Conservation (phyloP, 2,797 vertebrate genomes). For the Champsocephalus gunnari region DNA sequence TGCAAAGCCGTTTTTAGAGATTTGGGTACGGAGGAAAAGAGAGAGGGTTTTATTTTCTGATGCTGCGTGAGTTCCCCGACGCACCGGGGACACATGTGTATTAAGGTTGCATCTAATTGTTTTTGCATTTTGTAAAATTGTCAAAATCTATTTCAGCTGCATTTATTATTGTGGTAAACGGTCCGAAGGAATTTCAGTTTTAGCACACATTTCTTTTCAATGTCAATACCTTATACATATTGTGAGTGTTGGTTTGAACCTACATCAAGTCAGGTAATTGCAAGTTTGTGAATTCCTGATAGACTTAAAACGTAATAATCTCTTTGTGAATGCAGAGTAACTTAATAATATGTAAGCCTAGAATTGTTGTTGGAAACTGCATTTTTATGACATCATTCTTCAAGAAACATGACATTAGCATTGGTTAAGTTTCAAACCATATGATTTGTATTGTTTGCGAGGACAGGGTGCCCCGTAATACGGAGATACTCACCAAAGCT, state of each 20-base stretch:
- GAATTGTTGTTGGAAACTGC: neutral
- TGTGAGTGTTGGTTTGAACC: neutral
- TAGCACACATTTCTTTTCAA: too few relatives aligned
- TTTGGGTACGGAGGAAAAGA: too few relatives aligned
- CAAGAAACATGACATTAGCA: neutral
- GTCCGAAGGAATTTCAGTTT: neutral
- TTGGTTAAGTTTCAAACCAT: neutral
- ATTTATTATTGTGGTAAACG: neutral
- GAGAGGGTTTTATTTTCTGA: too few relatives aligned
- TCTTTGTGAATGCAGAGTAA: neutral
- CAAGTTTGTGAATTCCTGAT: neutral
- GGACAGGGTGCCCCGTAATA: neutral
- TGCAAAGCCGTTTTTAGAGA: too few relatives aligned
- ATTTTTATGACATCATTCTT: neutral
- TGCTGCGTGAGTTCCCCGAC: too few relatives aligned
- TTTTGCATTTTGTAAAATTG: neutral
- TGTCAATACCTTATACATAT: neutral
- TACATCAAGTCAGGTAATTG: neutral
- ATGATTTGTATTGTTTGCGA: neutral
- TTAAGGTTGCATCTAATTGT: neutral
- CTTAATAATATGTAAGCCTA: neutral
- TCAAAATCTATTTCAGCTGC: neutral
- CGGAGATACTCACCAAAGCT: constrained; percentile 80
- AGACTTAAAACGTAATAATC: neutral
- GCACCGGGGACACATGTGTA: too few relatives aligned